A percentile compares a stretch with the other conserved stretches of the same genome.
These are phyloP conservation scores for Chionomys nivalis DNA, from an alignment of 2,113 vertebrate genomes.

Conservation along the genomic window DNA sequence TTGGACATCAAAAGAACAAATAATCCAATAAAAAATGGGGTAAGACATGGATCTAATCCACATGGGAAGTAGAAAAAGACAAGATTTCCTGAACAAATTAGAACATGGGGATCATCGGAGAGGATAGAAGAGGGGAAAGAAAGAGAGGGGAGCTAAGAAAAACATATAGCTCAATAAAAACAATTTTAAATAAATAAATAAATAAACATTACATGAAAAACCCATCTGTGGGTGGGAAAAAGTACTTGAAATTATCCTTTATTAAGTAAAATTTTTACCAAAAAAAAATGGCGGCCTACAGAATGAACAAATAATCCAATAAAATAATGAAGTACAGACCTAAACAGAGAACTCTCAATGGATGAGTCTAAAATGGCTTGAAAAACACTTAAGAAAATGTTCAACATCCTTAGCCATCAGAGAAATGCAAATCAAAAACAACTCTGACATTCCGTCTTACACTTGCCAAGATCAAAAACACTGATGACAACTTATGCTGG, in stretches of 20 bases:
- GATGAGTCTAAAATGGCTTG: background rate
- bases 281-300: too few species aligned
- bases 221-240: background rate
- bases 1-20: background rate
- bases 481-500: background rate
- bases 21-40: background rate
- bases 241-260: conserved; percentile 50
- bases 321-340: background rate
- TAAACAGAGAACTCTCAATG: background rate
- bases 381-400: background rate
- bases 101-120: too few species aligned
- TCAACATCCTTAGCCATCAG: background rate
- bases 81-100: too few species aligned
- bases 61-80: too few species aligned
- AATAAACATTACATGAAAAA: background rate
- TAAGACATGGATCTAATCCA: too few species aligned
- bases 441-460: background rate
- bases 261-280: conserved; percentile 63
- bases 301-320: too few species aligned
- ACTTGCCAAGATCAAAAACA: background rate
- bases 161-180: too few species aligned
- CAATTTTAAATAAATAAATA: too few species aligned
- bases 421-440: background rate
- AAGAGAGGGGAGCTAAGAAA: too few species aligned
- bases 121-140: too few species aligned